These are phyloP conservation scores for Caradrina clavipalpis DNA, from an alignment of 2,888 invertebrate genomes.

Conservation along the genomic window DNA sequence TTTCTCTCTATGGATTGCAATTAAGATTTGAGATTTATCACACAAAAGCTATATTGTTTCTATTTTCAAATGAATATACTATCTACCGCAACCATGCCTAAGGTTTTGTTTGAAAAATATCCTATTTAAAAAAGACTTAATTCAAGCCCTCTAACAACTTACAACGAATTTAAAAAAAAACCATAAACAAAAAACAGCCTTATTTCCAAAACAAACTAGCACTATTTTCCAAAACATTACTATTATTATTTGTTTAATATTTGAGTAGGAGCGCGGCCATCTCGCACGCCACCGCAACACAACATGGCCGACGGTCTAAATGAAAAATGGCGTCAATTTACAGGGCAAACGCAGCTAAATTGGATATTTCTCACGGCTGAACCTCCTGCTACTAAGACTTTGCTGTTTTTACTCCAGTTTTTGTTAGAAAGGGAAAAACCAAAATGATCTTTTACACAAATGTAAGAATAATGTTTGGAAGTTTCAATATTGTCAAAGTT, in stretches of 20 bases:
- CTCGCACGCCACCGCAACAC: conserved; percentile 70
- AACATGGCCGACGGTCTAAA: conserved; percentile 81
- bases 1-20: too few relatives aligned
- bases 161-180: too few relatives aligned
- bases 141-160: too few relatives aligned
- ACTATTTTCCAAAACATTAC: conserved; percentile 57
- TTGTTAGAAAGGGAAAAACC: conserved; percentile 48
- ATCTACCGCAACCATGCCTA: too few relatives aligned
- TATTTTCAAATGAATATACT: background rate
- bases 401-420: conserved; percentile 71
- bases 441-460: conserved; percentile 59
- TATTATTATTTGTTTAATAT: conserved; percentile 65
- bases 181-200: background rate
- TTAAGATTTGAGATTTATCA: too few relatives aligned
- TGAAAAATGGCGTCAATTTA: conserved; percentile 89
- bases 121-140: too few relatives aligned
- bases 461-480: conserved; percentile 34
- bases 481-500: conserved; percentile 43
- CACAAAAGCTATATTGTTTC: too few relatives aligned
- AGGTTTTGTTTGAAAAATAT: too few relatives aligned
- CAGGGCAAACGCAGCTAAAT: conserved; percentile 87
- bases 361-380: conserved; percentile 88
- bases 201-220: conserved; percentile 27
- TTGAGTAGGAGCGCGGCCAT: conserved; percentile 51
- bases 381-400: conserved; percentile 73